phyloP scores from a whole-genome alignment of 2,113 vertebrate genomes.

The Indri indri region DNA sequence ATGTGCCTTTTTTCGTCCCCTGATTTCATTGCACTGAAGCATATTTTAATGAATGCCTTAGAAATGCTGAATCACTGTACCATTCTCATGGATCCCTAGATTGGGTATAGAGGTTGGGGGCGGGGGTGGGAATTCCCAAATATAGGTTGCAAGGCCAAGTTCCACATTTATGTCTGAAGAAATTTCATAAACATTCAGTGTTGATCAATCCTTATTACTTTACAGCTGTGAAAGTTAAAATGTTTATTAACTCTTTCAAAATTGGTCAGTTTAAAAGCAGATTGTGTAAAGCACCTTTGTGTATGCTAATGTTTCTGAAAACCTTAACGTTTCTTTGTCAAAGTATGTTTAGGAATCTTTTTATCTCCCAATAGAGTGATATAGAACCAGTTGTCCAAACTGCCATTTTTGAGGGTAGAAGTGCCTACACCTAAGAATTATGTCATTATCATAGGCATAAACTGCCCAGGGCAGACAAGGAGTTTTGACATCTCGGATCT shows the following conservation, averaged over 20 bases:
- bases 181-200: constrained; percentile 1
- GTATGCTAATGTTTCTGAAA: not conserved
- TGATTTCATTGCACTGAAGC: not conserved
- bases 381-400: not conserved
- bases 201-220: not conserved
- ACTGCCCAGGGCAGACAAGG: not conserved
- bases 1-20: not conserved
- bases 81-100: not conserved
- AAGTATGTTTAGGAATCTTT: not conserved
- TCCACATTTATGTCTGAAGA: not conserved
- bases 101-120: constrained; percentile 9
- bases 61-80: constrained; percentile 76
- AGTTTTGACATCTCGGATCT: not conserved
- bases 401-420: not conserved
- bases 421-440: not conserved
- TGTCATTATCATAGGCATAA: not conserved
- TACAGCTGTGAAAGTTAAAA: not conserved
- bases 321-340: not conserved
- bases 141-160: constrained; percentile 15
- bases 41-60: constrained; percentile 34
- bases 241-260: constrained; percentile 49
- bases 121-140: not conserved
- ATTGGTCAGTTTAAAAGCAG: not conserved
- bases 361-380: not conserved
- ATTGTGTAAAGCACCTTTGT: not conserved